Conservation (phyloP, 2,888 invertebrate species). For the Ophion costatus region DNA sequence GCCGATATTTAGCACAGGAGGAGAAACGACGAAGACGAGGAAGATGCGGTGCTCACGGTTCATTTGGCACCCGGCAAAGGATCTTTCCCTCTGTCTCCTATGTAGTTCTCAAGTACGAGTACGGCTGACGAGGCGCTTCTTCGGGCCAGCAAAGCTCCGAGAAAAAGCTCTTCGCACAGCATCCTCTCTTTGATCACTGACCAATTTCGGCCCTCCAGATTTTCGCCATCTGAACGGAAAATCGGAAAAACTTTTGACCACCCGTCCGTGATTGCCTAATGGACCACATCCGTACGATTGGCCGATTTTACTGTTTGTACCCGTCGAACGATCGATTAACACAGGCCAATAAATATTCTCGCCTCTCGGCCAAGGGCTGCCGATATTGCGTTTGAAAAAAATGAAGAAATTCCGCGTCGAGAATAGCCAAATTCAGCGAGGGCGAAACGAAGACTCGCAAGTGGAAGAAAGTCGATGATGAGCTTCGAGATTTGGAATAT, state of each 20-base stretch:
- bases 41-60: slow-evolving; percentile 48
- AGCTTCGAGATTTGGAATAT: slow-evolving; percentile 42
- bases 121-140: slow-evolving; percentile 61
- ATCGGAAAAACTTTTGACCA: slow-evolving; percentile 57
- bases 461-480: slow-evolving; percentile 19
- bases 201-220: slow-evolving; percentile 53
- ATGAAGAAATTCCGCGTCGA: not conserved
- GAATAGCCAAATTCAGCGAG: not conserved
- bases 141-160: slow-evolving; percentile 14
- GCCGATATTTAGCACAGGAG: slow-evolving; percentile 59
- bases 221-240: slow-evolving; percentile 60
- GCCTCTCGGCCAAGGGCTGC: not conserved
- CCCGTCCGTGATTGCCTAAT: slow-evolving; percentile 46
- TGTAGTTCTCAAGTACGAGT: slow-evolving; percentile 32
- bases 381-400: not conserved
- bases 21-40: slow-evolving; percentile 24
- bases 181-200: slow-evolving; percentile 58
- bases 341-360: slow-evolving; percentile 50
- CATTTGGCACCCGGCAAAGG: slow-evolving; percentile 58
- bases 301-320: slow-evolving; percentile 2
- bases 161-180: slow-evolving; percentile 20
- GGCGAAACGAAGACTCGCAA: not conserved
- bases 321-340: slow-evolving; percentile 42
- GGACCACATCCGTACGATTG: slow-evolving; percentile 3
- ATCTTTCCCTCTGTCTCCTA: slow-evolving; percentile 32